Evolutionary conservation across 2,888 invertebrate genomes (phyloP).

Genomic region (Plutella xylostella): DNA sequence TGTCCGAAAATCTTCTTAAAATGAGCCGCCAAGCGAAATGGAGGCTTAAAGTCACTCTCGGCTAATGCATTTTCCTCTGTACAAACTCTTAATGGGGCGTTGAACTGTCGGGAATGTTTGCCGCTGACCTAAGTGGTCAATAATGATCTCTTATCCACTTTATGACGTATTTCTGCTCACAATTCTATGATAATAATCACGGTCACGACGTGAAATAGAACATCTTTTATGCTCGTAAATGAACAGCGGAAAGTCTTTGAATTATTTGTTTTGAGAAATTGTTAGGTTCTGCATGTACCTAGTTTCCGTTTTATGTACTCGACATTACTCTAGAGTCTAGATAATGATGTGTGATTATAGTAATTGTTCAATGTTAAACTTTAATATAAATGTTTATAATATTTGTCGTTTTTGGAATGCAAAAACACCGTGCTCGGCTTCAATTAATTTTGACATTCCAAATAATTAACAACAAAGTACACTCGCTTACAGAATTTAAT

Average conservation of each 20-base stretch:
- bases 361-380: too few relatives aligned
- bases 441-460: conserved; percentile 8
- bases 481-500: not conserved
- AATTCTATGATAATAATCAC: not conserved
- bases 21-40: not conserved
- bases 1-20: too few relatives aligned
- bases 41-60: not conserved
- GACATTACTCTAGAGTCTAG: too few relatives aligned
- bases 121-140: conserved; percentile 63
- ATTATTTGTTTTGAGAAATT: too few relatives aligned
- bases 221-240: too few relatives aligned
- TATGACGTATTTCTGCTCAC: conserved; percentile 32
- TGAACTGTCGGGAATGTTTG: conserved; percentile 65
- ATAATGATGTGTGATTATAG: too few relatives aligned
- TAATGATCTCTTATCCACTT: conserved; percentile 62
- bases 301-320: too few relatives aligned
- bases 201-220: not conserved
- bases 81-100: conserved; percentile 39
- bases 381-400: too few relatives aligned
- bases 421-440: not conserved
- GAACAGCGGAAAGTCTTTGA: too few relatives aligned
- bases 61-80: not conserved
- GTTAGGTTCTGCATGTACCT: too few relatives aligned
- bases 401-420: too few relatives aligned
- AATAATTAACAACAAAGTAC: conserved; percentile 8